Evolutionary conservation across 2,888 invertebrate genomes (phyloP).

Genomic region (Drosophila siamana): DNA sequence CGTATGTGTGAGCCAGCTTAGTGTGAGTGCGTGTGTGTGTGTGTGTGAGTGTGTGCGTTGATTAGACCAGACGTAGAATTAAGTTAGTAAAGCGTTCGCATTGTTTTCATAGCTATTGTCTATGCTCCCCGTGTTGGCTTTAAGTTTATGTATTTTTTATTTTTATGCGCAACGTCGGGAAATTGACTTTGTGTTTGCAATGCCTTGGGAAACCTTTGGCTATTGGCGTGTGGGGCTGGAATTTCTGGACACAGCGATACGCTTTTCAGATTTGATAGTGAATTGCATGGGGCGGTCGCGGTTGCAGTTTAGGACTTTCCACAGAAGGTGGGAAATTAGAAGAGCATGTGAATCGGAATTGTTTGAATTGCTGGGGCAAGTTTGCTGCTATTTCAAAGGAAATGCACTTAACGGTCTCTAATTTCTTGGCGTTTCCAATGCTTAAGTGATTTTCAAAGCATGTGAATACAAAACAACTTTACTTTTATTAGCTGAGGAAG

Average conservation of each 20-base stretch:
- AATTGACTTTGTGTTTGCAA: slow-evolving; percentile 29
- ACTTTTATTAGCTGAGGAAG: not conserved
- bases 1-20: slow-evolving; percentile 19
- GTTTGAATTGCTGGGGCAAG: not conserved
- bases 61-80: slow-evolving; percentile 65
- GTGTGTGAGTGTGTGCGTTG: slow-evolving; percentile 38
- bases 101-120: slow-evolving; percentile 49
- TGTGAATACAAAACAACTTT: slow-evolving; percentile 3
- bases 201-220: slow-evolving; percentile 3
- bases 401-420: slow-evolving; percentile 12
- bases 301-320: not conserved
- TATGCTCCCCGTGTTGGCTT: slow-evolving; percentile 13
- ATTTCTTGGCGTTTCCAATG: slow-evolving; percentile 2
- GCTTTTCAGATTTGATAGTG: slow-evolving; percentile 65
- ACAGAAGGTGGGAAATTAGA: slow-evolving; percentile 31
- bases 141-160: slow-evolving; percentile 20
- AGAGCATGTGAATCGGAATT: slow-evolving; percentile 20
- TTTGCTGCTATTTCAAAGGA: not conserved
- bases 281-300: slow-evolving; percentile 43
- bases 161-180: slow-evolving; percentile 39
- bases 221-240: slow-evolving; percentile 7
- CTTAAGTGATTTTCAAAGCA: not conserved
- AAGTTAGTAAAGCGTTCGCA: slow-evolving; percentile 75
- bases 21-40: slow-evolving; percentile 13
- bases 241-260: slow-evolving; percentile 46